Evolutionary conservation across 2,113 vertebrate species (phyloP).

Genomic region (Hyaena hyaena): DNA sequence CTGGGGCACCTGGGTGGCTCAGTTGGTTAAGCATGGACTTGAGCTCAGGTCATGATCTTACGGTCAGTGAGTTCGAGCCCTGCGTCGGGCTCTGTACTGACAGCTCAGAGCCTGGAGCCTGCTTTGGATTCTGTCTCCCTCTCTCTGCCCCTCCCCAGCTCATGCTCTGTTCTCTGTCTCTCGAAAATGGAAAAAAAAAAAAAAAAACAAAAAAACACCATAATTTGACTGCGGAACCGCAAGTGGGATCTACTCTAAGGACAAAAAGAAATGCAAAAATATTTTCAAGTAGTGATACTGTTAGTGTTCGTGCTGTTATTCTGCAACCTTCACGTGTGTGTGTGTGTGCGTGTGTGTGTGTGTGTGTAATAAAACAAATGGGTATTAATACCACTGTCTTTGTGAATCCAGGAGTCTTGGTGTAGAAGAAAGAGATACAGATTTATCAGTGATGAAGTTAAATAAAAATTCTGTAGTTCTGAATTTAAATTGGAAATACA

Average conservation of each 20-base stretch:
- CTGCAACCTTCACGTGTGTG: background rate
- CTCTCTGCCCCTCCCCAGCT: no score
- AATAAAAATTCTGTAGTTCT: background rate
- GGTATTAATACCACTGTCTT: background rate
- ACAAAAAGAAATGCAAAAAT: slow-evolving; percentile 11
- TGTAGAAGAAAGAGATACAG: background rate
- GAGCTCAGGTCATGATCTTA: no score
- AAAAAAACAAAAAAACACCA: background rate
- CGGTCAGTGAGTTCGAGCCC: no score
- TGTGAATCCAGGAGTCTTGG: background rate
- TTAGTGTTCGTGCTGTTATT: background rate
- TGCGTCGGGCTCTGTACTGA: no score
- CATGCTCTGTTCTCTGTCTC: no score
- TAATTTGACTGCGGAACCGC: background rate
- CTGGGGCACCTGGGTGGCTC: background rate
- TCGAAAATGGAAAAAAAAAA: no score
- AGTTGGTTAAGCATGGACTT: no score
- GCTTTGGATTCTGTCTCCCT: no score
- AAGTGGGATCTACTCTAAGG: background rate
- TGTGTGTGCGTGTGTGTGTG: no score
- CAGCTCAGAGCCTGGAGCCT: no score
- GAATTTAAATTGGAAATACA: slow-evolving; percentile 37
- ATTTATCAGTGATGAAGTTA: background rate
- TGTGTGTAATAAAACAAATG: background rate
- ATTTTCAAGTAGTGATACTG: background rate